These are phyloP conservation scores for Aphaenogaster rudis DNA, from an alignment of 1,140 invertebrate genomes.

Conservation along the genomic window DNA sequence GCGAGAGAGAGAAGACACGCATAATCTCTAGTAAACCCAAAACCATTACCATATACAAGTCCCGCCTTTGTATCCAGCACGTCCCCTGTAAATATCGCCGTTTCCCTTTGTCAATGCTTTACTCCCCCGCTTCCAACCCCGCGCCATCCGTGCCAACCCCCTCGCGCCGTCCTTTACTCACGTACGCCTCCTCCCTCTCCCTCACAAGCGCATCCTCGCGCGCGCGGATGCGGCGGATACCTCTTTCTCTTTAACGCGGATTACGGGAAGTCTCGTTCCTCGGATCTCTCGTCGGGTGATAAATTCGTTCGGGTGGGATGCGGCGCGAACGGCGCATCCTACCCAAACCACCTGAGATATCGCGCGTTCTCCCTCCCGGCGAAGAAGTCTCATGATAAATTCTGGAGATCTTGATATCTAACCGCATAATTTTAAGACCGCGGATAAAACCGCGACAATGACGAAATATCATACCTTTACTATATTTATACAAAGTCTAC, in stretches of 20 bases:
- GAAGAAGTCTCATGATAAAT: conserved; percentile 74
- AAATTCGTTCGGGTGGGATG: conserved; percentile 68
- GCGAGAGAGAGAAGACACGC: conserved; percentile 18
- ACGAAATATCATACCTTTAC: neutral
- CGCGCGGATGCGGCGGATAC: conserved; percentile 38
- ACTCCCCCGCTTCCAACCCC: neutral
- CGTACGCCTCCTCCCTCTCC: neutral
- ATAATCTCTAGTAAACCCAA: conserved; percentile 60
- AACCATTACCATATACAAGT: conserved; percentile 55
- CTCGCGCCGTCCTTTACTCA: neutral
- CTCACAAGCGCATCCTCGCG: neutral
- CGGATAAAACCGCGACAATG: neutral
- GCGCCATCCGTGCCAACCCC: neutral
- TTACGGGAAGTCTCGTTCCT: conserved; percentile 72
- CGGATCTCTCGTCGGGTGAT: conserved; percentile 73
- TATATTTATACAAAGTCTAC: neutral
- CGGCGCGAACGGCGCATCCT: conserved; percentile 51
- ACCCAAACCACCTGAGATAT: conserved; percentile 40
- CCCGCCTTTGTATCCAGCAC: conserved; percentile 39
- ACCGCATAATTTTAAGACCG: conserved; percentile 1
- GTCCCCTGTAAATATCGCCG: conserved; percentile 71
- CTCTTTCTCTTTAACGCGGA: conserved; percentile 78
- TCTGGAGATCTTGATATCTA: conserved; percentile 63
- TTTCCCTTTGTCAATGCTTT: conserved; percentile 68
- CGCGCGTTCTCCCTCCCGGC: neutral